Conservation (phyloP, 1,140 invertebrate species). For the Bacillus rossius region DNA sequence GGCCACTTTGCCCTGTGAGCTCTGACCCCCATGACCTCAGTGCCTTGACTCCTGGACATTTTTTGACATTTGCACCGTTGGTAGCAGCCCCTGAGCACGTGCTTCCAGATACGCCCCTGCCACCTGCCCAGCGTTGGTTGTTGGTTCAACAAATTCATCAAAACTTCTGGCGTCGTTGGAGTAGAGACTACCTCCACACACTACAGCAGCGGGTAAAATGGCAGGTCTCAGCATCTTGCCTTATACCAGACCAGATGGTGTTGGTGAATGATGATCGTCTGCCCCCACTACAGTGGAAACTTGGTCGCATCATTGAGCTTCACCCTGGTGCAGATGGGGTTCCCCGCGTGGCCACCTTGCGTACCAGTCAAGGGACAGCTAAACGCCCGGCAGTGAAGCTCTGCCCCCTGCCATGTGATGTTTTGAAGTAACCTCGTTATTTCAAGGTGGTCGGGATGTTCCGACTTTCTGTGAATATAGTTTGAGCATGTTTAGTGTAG, state of each 20-base stretch:
- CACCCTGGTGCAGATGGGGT: slow-evolving; percentile 28
- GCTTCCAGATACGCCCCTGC: neutral
- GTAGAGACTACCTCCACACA: slow-evolving; percentile 31
- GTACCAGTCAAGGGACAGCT: neutral
- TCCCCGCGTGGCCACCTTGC: slow-evolving; percentile 20
- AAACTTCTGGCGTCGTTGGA: slow-evolving; percentile 33
- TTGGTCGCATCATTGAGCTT: slow-evolving; percentile 25
- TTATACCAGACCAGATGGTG: slow-evolving; percentile 21
- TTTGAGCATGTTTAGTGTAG: too few relatives aligned
- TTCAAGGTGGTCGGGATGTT: too few relatives aligned
- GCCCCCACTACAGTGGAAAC: slow-evolving; percentile 25
- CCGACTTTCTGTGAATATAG: too few relatives aligned
- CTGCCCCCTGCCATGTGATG: too few relatives aligned
- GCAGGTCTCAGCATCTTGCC: neutral
- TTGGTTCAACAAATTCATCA: slow-evolving; percentile 23
- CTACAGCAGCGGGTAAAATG: slow-evolving; percentile 29
- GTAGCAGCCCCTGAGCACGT: neutral
- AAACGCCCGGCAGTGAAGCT: too few relatives aligned
- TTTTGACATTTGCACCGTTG: neutral
- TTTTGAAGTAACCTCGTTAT: too few relatives aligned
- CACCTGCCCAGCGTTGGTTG: slow-evolving; percentile 24
- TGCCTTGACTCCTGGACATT: neutral
- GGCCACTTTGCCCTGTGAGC: slow-evolving; percentile 15
- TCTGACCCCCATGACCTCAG: neutral
- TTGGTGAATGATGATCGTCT: slow-evolving; percentile 24